phyloP scores from a whole-genome alignment of 2,113 vertebrate species.

The Hippopotamus amphibius region DNA sequence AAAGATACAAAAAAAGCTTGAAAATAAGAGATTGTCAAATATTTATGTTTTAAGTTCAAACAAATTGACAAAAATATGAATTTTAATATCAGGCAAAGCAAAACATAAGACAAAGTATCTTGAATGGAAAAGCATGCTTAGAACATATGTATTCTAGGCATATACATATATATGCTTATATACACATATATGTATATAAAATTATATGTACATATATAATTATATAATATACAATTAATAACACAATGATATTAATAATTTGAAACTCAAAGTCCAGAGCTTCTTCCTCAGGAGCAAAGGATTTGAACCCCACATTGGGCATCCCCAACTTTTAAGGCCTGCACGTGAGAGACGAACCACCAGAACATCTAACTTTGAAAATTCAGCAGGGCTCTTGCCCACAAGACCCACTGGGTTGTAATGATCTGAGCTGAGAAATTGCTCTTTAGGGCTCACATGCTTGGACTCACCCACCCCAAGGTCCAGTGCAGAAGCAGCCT shows the following conservation, averaged over 20 bases:
- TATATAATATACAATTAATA: too few relatives aligned
- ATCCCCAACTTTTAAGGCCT: not conserved
- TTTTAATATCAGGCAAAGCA: conserved; percentile 26
- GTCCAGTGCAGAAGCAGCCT: not conserved
- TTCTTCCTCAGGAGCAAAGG: not conserved
- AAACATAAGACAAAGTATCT: not conserved
- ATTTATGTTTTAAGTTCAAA: not conserved
- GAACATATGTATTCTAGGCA: too few relatives aligned
- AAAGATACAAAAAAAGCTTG: not conserved
- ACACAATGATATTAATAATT: not conserved
- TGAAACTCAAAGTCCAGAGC: not conserved
- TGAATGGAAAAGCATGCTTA: not conserved
- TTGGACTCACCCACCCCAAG: not conserved
- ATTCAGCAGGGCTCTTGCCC: not conserved
- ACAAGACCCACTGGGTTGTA: not conserved
- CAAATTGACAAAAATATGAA: not conserved
- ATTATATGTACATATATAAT: not conserved
- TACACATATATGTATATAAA: accelerated
- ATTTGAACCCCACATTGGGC: not conserved
- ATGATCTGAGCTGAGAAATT: not conserved
- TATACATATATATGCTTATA: too few relatives aligned
- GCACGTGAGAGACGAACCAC: not conserved
- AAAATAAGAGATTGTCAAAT: conserved; percentile 13
- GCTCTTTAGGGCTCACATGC: not conserved
- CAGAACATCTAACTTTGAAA: not conserved